Conservation (phyloP, 2,113 vertebrate genomes). For the Bagarius yarrelli region DNA sequence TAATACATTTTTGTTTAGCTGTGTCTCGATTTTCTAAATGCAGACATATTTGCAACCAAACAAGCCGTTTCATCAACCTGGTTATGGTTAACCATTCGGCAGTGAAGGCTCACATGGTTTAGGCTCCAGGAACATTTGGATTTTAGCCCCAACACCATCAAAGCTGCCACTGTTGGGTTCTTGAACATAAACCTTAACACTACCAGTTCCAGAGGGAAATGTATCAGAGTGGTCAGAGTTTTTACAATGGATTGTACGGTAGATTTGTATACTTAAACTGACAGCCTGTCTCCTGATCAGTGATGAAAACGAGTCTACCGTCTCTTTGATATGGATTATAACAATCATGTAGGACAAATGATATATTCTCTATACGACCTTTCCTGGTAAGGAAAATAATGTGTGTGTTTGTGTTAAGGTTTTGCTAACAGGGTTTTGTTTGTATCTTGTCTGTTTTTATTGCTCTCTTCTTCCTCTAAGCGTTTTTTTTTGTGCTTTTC, state of each 20-base stretch:
- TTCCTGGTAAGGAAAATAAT: not conserved
- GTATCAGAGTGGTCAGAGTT: not conserved
- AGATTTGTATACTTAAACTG: not conserved
- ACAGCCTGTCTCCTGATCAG: not conserved
- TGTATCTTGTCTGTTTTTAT: not conserved
- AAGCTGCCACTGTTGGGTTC: no score
- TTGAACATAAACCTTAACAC: no score
- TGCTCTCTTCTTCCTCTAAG: not conserved
- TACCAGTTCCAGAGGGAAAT: no score
- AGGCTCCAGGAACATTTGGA: no score
- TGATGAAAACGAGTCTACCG: not conserved
- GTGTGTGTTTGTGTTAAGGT: not conserved
- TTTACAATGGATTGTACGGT: not conserved
- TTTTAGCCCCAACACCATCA: no score
- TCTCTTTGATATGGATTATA: not conserved
- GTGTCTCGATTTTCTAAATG: not conserved
- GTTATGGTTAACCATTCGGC: no score
- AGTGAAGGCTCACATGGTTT: no score
- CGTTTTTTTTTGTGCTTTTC: conserved; percentile 10
- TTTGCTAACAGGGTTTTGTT: not conserved
- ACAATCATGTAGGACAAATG: not conserved
- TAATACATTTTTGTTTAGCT: not conserved
- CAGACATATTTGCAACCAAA: not conserved
- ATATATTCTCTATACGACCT: not conserved
- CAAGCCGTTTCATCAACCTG: no score